Base-by-base conservation (phyloP, 92 coral and sea anemone species). In the Diadumene lineata region DNA sequence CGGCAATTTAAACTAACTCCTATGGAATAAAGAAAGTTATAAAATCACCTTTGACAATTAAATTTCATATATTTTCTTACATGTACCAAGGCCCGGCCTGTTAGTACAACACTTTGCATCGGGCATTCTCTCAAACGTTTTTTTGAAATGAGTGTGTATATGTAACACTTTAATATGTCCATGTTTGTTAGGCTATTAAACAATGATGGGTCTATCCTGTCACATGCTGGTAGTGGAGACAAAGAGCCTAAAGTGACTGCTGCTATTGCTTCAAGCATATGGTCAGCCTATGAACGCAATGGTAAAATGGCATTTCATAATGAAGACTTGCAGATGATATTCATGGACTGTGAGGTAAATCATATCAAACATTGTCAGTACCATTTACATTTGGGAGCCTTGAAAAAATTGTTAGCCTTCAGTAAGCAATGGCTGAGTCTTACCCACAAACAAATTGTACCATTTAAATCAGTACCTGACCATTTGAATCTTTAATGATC, bases 221-320 rank as follows among this genome's bases (percentile, higher is more conserved):
- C 98, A 9, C 89, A 81, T 86, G 92, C 98, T 74, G 98, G 98
- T 43, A 86, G 90, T 43, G 90, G 93, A 13, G 97, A 93, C 60
- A 94, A 84, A 65, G 98, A 94, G 22, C 97, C 98, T 1, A 88
- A 90, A 75, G 96, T 90, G 3, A 94, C 98, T 0, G 98, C 98
- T 60, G 98, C 98, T 28, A 94, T 94, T 74, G 98, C 98, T 11
- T 94, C 98, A 17, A 94, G 98, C 74, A 94, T 94, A 44, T 94
- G 98, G 98, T 84, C 92, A 33, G 98, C 98, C 24, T 94, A 94
- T 77, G 97, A 94, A 68, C 82, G 88, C 76, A 94, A 94, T 88
- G 97, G 93, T 23, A 92, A 82, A 71, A 81, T 88, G 74, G 93
- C 90, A 28, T 94, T 88, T 76, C 88, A 91, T 77, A 94, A 81